Evolutionary conservation across 2,797 vertebrate species (phyloP), one percentile per base, ranked within the genome.

Genomic region (Chromobotia macracanthus): DNA sequence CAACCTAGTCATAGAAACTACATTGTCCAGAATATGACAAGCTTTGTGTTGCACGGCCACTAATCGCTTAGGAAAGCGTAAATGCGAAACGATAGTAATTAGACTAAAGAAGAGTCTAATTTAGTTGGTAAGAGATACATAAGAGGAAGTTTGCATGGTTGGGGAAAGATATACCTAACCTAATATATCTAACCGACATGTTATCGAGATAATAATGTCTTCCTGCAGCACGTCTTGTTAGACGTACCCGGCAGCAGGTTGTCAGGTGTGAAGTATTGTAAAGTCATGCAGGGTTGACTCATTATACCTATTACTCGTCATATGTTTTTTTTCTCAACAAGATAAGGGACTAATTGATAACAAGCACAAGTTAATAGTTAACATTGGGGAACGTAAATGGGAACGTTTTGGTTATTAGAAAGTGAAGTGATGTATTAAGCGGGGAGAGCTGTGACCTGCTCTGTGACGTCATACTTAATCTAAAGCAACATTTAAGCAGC

Each of bases 221-320:
- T 46, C 50, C 68, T 66, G 60, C 56, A 64, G 31, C 31, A 11
- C 51, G 46, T 80, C 8, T 66, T 58, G 38, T 41, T 41, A 41
- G 38, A 41, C 7, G 1, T 10, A 41, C 38, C 38, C 38, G 38
- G 38, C 38, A 41, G 38, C 9, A 41, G 7, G 38, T 41, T 41
- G 56, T 55, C n/a, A 35, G 51, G 63, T 35, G 65, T 75, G 56
- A 77, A 60, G 65, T 38, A 63, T 58, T 70, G 68, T 72, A 35
- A 65, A 64, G 72, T 66, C 64, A 73, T 73, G 60, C 60, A 72
- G 35, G 19, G 46, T 70, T 78, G 66, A 61, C 28, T 78, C 75
- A 51, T 70, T 21, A 70, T 18, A 38, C 11, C 3, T 51, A 61
- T 70, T 70, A 70, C 31, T 70, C 44, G 70, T 50, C 75, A 70